Conservation (phyloP, 2,888 invertebrate species). For the Cataglyphis cursor region DNA sequence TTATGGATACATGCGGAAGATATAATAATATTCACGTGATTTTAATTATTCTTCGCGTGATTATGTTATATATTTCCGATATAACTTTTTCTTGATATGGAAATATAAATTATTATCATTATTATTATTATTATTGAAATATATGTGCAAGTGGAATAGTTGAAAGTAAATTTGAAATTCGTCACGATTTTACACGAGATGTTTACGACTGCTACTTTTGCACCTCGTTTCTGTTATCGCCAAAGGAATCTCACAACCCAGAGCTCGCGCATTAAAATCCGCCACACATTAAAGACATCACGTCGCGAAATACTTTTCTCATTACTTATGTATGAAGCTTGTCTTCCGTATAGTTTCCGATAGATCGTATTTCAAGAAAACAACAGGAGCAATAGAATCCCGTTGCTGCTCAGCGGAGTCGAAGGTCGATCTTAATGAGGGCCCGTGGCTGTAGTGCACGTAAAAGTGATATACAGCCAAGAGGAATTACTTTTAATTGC, state of each 20-base stretch:
- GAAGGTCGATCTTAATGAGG: slow-evolving; percentile 78
- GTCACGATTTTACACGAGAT: slow-evolving; percentile 9
- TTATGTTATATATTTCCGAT: neutral
- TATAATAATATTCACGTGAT: neutral
- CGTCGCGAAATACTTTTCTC: slow-evolving; percentile 45
- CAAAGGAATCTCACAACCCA: slow-evolving; percentile 5
- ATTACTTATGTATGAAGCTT: slow-evolving; percentile 31
- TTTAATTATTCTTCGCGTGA: neutral
- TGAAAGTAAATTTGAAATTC: slow-evolving; percentile 8
- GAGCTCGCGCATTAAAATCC: slow-evolving; percentile 24
- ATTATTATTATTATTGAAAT: neutral
- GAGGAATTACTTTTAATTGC: slow-evolving; percentile 79
- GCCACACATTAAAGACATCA: slow-evolving; percentile 35
- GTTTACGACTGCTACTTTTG: slow-evolving; percentile 5
- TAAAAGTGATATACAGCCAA: slow-evolving; percentile 75
- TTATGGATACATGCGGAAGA: neutral
- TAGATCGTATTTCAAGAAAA: slow-evolving; percentile 39
- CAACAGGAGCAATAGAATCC: slow-evolving; percentile 64
- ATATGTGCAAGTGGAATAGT: neutral
- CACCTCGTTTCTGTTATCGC: slow-evolving; percentile 28
- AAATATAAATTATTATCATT: slow-evolving; percentile 1
- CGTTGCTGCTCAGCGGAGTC: slow-evolving; percentile 72
- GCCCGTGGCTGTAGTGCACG: slow-evolving; percentile 67
- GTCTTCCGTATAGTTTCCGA: slow-evolving; percentile 26
- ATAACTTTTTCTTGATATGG: neutral